A percentile compares a stretch with the other conserved stretches of the same genome.
Conservation (phyloP, 2,797 vertebrate species). For the Pipistrellus nathusii region DNA sequence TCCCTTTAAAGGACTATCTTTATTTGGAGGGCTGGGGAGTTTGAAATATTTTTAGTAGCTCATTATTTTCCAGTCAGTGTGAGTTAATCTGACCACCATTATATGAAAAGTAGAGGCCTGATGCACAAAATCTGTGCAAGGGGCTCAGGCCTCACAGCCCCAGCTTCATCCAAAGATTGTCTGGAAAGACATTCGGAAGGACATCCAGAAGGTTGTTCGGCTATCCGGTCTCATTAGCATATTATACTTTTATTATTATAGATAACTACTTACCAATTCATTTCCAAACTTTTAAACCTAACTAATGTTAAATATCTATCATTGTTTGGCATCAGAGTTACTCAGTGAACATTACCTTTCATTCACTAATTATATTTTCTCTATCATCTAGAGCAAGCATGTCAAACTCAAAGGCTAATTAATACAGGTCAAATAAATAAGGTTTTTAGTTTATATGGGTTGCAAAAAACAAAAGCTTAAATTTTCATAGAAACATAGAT, state of each 20-base stretch:
- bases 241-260: too few species aligned
- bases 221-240: too few species aligned
- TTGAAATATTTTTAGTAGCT: not conserved
- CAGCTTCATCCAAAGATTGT: too few species aligned
- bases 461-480: too few species aligned
- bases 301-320: not conserved
- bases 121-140: too few species aligned
- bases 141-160: too few species aligned
- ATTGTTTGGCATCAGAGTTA: not conserved
- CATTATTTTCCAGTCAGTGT: not conserved
- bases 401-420: too few species aligned
- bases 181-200: too few species aligned
- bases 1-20: not conserved
- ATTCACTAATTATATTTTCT: constrained; percentile 24
- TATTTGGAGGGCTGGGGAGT: not conserved
- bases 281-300: constrained; percentile 37
- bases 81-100: not conserved
- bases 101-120: not conserved
- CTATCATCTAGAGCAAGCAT: not conserved
- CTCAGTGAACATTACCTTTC: not conserved
- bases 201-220: too few species aligned
- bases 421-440: too few species aligned
- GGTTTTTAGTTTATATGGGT: too few species aligned
- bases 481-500: too few species aligned
- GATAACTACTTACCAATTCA: not conserved